phyloP scores from a whole-genome alignment of 2,888 invertebrate species.

The Parnassius orleans region DNA sequence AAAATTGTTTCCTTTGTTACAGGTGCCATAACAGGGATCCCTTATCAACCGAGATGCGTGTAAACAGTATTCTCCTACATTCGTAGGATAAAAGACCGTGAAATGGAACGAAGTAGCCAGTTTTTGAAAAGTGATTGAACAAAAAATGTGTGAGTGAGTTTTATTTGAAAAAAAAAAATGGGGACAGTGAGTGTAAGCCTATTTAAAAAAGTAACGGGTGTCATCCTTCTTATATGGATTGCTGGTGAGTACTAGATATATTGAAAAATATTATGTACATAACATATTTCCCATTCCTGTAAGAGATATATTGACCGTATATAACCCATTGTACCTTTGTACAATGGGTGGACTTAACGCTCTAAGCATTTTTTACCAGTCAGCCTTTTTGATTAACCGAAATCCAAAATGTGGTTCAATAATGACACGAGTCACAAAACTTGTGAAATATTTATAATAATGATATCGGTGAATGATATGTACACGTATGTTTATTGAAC shows the following conservation, averaged over 20 bases:
- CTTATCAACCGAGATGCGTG: slow-evolving; percentile 35
- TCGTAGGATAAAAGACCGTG: slow-evolving; percentile 11
- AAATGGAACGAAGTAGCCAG: slow-evolving; percentile 22
- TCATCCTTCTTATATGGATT: slow-evolving; percentile 58
- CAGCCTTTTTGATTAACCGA: too few relatives aligned
- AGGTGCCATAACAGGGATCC: slow-evolving; percentile 45
- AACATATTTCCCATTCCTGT: not conserved
- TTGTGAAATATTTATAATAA: too few relatives aligned
- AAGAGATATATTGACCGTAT: too few relatives aligned
- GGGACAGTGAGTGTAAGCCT: slow-evolving; percentile 48
- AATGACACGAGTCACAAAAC: too few relatives aligned
- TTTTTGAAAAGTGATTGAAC: slow-evolving; percentile 33
- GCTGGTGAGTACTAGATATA: slow-evolving; percentile 50
- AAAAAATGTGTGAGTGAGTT: slow-evolving; percentile 30
- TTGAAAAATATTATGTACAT: not conserved
- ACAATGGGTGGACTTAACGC: too few relatives aligned
- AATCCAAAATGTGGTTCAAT: too few relatives aligned
- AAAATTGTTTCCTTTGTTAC: slow-evolving; percentile 57
- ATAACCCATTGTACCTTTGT: too few relatives aligned
- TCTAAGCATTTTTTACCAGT: too few relatives aligned
- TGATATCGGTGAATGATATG: too few relatives aligned
- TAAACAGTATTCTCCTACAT: slow-evolving; percentile 27
- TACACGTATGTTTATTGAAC: too few relatives aligned
- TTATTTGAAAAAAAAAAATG: slow-evolving; percentile 43
- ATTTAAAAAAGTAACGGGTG: slow-evolving; percentile 43